phyloP scores from a whole-genome alignment of 1,140 invertebrate species.

The Calliopsis andreniformis region DNA sequence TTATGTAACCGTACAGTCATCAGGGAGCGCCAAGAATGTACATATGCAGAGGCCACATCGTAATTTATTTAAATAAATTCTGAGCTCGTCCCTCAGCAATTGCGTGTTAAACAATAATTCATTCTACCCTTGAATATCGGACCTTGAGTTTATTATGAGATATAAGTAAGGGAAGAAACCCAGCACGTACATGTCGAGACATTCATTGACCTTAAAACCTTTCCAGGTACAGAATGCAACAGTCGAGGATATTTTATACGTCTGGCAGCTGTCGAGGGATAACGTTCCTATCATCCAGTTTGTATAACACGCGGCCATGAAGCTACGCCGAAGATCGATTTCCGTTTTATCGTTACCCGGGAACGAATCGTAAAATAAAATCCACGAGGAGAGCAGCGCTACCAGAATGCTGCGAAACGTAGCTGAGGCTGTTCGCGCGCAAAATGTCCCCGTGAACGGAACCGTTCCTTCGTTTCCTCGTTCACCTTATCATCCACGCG shows the following conservation, averaged over 20 bases:
- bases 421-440: too few relatives aligned
- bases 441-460: neutral
- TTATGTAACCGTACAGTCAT: too few relatives aligned
- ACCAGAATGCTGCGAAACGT: conserved; percentile 6
- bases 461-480: neutral
- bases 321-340: conserved; percentile 34
- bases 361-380: conserved; percentile 35
- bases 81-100: too few relatives aligned
- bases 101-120: too few relatives aligned
- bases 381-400: conserved; percentile 18
- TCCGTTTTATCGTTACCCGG: neutral
- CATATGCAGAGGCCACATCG: too few relatives aligned
- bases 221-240: conserved; percentile 7
- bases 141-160: too few relatives aligned
- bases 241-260: conserved; percentile 23
- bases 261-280: conserved; percentile 34
- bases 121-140: too few relatives aligned
- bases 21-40: too few relatives aligned
- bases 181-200: neutral
- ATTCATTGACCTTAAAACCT: conserved; percentile 22
- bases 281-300: conserved; percentile 26
- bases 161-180: neutral
- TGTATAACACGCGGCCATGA: conserved; percentile 29
- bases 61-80: too few relatives aligned
- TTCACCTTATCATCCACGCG: conserved; percentile 2